Base-by-base conservation (phyloP, 2,888 invertebrate genomes). In the Heliconius charithonia region DNA sequence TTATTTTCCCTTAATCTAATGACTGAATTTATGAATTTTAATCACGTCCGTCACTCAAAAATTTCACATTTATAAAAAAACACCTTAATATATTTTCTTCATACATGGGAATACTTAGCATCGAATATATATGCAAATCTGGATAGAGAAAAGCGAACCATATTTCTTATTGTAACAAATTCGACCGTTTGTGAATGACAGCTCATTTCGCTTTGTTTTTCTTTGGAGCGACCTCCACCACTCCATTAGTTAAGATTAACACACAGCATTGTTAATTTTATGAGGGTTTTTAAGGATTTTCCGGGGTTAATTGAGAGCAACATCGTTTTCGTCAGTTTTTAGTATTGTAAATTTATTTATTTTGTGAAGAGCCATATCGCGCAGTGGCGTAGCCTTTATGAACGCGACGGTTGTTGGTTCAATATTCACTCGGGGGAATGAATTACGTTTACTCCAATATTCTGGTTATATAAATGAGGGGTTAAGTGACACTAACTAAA, bases 161-260 rank as follows among this genome's bases (percentile, higher is more conserved):
- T 69, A 73, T 63, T 63, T 77, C 67, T 74, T 66, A 27, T 63
- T 25, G 69, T 13, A 51, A 71, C 75, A 65, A 75, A 71, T 80
- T 71, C 77, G 72, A 51, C 13, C 67, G 27, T 62, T 80, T 79
- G 77, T 75, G 71, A 75, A 77, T 75, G 81, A 79, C 79, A 79
- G 79, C 66, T 77, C 62, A 56, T 79, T 79, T 77, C 25, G 63
- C 13, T 75, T 79, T 19, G 75, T 62, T 79, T 77, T 75, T 62
- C 77, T 79, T 77, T 75, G 51, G 63, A 59, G 70, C 45, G 65
- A 76, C 78, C 76, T 74, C 37, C 74, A 74, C 63, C 67, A 66
- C 73, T 79, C 63, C 63, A 66, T 79, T 77, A 56, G 67, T 32
- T 75, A 70, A 51, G 81, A 67, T 77, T 79, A 77, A 77, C 51